Conservation (phyloP, 2,888 invertebrate genomes). For the Icerya purchasi region DNA sequence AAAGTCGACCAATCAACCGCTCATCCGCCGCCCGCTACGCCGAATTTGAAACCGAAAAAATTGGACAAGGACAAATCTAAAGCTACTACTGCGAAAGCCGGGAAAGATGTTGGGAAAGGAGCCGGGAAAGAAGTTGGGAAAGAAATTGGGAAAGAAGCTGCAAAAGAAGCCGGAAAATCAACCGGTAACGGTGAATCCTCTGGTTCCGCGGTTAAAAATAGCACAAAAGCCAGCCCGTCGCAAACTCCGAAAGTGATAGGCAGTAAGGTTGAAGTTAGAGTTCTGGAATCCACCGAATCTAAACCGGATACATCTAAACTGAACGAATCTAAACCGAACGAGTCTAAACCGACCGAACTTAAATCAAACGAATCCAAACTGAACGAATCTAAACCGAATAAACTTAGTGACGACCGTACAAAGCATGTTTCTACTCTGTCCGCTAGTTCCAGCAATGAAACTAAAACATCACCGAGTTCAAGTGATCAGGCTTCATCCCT, state of each 20-base stretch:
- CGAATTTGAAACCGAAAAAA: neutral
- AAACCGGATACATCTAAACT: neutral
- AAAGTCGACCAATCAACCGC: too few species aligned
- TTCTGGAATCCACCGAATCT: neutral
- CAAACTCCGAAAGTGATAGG: constrained; percentile 11
- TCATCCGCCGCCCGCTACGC: neutral
- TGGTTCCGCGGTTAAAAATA: constrained; percentile 21
- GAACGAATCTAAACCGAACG: neutral
- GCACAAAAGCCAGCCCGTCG: constrained; percentile 7
- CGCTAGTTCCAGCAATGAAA: neutral
- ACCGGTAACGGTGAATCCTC: constrained; percentile 21
- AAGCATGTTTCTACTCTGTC: too few species aligned
- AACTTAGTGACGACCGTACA: neutral
- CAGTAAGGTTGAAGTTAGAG: constrained; percentile 20
- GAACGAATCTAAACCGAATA: neutral
- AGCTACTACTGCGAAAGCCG: neutral
- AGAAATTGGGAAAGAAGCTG: too few species aligned
- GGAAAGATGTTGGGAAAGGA: neutral
- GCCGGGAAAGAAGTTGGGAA: too few species aligned
- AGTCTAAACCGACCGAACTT: neutral
- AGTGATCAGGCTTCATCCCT: constrained; percentile 17
- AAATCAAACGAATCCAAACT: neutral
- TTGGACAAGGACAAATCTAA: neutral
- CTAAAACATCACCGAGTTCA: too few species aligned
- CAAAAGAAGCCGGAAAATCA: neutral